Evolutionary conservation across 2,113 vertebrate species (phyloP), one percentile per base, ranked within the genome.

Genomic region (Arothron firmamentum): DNA sequence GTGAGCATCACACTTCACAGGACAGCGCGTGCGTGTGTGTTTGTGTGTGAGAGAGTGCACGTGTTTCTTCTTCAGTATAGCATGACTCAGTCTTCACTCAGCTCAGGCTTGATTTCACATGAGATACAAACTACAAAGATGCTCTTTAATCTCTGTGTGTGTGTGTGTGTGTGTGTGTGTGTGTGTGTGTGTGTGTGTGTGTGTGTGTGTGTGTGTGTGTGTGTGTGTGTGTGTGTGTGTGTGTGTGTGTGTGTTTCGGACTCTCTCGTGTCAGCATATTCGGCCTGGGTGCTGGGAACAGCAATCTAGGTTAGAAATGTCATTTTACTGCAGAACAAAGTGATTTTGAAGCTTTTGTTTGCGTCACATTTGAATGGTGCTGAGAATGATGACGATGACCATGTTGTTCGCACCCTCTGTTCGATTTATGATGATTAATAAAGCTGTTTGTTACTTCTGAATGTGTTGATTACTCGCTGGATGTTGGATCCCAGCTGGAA

Each of bases 61-160:
- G 13, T 23, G 62, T 20, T 52, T 86, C 87, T 86, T 87, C 28
- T 87, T 88, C 86, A 89, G 87, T 74, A 21, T 34, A 63, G 67
- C 74, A 79, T 67, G 77, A 69, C 76, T 82, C 65, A 70, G 75
- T 79, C 85, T 79, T 85, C 87, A 85, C 75, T 88, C 82, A 82
- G 69, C 86, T 71, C 67, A 34, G 54, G 74, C 72, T 63, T 86
- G 88, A 90, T 90, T 87, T 89, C 87, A 80, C 84, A 88, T 81
- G 80, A 88, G 89, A 89, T 90, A 85, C 19, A 58, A 46, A 41
- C 77, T 55, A 88, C 85, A 88, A 88, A 84, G 87, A 85, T 82
- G 42, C 72, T 73, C 79, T 86, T 85, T 76, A 80, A 61, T 31
- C 21, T 57, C 48, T 56, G 75, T 47, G 61, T 45, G 53, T 65